Conservation (phyloP, 2,888 invertebrate genomes). For the Drosophila neutralis region DNA sequence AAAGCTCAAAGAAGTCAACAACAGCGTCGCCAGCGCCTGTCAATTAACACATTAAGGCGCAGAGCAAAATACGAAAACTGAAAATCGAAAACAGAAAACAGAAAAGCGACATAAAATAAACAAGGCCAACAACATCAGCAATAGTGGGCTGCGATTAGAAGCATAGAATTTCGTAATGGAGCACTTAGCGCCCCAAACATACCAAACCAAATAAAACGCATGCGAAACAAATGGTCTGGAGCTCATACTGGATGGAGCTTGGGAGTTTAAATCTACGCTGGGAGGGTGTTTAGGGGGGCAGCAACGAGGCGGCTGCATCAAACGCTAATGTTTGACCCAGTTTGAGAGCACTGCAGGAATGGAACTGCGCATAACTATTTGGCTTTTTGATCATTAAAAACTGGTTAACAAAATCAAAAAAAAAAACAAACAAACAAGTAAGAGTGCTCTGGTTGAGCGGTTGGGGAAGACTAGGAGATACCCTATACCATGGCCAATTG, state of each 20-base stretch:
- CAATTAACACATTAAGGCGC: slow-evolving; percentile 77
- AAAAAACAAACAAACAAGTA: slow-evolving; percentile 28
- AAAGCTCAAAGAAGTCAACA: slow-evolving; percentile 56
- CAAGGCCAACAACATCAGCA: slow-evolving; percentile 58
- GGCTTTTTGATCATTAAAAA: slow-evolving; percentile 79
- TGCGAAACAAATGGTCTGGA: slow-evolving; percentile 26
- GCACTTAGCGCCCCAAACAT: slow-evolving; percentile 67
- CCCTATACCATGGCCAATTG: background rate
- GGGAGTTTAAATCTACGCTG: slow-evolving; percentile 3
- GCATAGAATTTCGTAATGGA: slow-evolving; percentile 79
- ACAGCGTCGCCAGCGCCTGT: slow-evolving; percentile 58
- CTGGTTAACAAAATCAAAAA: slow-evolving; percentile 69
- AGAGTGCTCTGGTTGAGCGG: background rate
- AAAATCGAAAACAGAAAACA: slow-evolving; percentile 5
- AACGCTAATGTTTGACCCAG: slow-evolving; percentile 77
- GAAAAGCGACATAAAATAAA: slow-evolving; percentile 52
- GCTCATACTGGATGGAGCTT: slow-evolving; percentile 14
- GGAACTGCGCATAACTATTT: slow-evolving; percentile 70
- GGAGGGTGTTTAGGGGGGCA: slow-evolving; percentile 6
- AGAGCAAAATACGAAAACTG: slow-evolving; percentile 56
- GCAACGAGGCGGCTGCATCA: slow-evolving; percentile 56
- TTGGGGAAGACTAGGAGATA: background rate
- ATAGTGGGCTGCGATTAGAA: slow-evolving; percentile 68
- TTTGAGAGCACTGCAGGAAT: slow-evolving; percentile 72
- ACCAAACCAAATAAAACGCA: slow-evolving; percentile 30